Evolutionary conservation across 2,797 vertebrate species (phyloP).

Genomic region (Smutsia temminckii): DNA sequence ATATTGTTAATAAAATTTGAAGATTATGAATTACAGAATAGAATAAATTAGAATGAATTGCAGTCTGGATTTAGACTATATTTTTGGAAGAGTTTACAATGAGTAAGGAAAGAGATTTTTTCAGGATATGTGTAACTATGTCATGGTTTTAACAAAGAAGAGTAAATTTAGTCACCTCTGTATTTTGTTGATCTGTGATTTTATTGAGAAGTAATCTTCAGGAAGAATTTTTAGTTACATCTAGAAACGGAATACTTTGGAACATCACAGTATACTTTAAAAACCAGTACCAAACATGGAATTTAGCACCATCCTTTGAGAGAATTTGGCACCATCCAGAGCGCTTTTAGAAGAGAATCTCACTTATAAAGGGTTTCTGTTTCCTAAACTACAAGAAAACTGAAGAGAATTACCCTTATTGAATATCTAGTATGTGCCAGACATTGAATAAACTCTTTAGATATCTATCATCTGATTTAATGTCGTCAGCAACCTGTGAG

Average conservation of each 20-base stretch:
- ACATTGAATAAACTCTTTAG: not conserved
- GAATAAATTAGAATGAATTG: not conserved
- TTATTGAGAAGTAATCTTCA: not conserved
- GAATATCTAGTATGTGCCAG: not conserved
- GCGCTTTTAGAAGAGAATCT: not conserved
- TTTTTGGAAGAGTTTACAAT: not conserved
- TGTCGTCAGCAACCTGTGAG: not conserved
- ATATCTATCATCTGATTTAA: not conserved
- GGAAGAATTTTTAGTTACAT: not conserved
- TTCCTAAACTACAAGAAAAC: not conserved
- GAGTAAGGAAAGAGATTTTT: not conserved
- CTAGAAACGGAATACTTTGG: not conserved
- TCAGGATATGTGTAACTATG: not conserved
- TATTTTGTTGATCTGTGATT: not conserved
- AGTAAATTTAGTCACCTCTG: not conserved
- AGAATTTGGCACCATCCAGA: not conserved
- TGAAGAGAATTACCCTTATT: not conserved
- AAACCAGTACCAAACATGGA: not conserved
- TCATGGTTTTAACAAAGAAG: not conserved
- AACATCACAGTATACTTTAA: not conserved
- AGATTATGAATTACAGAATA: not conserved
- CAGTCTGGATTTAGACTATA: not conserved
- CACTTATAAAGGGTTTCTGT: not conserved
- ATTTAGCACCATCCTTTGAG: not conserved
- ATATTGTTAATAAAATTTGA: not conserved